These are phyloP conservation scores for Enhydra lutris DNA, from an alignment of 2,113 vertebrate species.

Conservation along the genomic window DNA sequence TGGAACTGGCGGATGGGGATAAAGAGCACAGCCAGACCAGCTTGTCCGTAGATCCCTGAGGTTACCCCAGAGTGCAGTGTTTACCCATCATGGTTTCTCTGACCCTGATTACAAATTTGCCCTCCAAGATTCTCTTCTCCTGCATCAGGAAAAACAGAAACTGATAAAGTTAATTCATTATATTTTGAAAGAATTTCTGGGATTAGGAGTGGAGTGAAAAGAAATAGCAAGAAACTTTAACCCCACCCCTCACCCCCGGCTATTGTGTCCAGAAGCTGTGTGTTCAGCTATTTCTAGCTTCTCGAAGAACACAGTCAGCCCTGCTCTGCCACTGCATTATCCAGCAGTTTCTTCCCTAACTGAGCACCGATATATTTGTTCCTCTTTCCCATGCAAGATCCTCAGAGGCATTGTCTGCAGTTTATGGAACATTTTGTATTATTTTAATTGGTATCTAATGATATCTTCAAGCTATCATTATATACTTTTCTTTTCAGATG, in stretches of 20 bases:
- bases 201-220: neutral
- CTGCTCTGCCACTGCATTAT: neutral
- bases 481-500: neutral
- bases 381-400: neutral
- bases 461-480: neutral
- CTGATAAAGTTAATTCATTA: neutral
- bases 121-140: neutral
- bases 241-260: neutral
- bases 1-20: accelerated
- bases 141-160: neutral
- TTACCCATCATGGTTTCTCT: neutral
- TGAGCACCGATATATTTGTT: neutral
- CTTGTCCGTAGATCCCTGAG: neutral
- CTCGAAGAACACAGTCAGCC: neutral
- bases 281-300: neutral
- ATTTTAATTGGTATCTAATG: neutral
- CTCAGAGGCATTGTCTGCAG: neutral
- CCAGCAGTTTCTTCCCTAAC: neutral
- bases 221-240: neutral
- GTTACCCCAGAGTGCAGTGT: accelerated
- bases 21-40: too few species aligned
- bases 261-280: neutral
- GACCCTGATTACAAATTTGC: neutral
- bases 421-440: neutral
- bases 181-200: neutral